Percentiles rank a stretch among this genome's conserved stretches.
Conservation (phyloP, 2,797 vertebrate species). For the Trichosurus vulpecula region DNA sequence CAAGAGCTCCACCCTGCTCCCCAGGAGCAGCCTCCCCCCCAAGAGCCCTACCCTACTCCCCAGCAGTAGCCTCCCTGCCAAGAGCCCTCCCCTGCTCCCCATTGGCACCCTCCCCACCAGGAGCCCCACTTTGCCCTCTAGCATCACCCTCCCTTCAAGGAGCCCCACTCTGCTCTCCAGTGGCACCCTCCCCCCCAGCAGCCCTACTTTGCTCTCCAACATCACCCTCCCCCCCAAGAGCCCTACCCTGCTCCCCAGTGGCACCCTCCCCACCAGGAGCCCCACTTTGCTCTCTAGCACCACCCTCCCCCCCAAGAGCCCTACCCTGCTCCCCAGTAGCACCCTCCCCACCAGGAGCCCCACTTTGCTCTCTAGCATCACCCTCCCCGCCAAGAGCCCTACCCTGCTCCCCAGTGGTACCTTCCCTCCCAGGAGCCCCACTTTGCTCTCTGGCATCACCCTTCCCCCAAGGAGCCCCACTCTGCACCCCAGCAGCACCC, state of each 20-base stretch:
- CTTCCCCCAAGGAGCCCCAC: constrained; percentile 59
- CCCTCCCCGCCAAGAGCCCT: neutral
- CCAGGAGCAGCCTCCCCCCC: neutral
- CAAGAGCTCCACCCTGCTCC: constrained; percentile 61
- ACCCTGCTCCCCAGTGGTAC: neutral
- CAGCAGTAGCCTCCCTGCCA: neutral
- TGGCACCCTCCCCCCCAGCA: constrained; percentile 68
- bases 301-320: too few relatives aligned
- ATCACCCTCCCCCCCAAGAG: neutral
- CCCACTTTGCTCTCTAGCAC: too few relatives aligned
- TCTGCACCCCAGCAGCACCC: neutral
- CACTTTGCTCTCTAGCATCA: neutral
- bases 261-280: constrained; percentile 64
- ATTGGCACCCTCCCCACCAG: neutral
- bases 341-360: neutral
- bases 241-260: neutral
- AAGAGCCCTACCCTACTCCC: neutral
- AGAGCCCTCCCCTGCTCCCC: neutral
- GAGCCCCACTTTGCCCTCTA: neutral
- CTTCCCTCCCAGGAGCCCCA: constrained; percentile 59
- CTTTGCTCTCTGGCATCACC: neutral
- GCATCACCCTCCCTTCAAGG: neutral
- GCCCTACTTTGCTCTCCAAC: neutral
- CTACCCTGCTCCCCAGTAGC: too few relatives aligned
- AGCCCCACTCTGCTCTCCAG: constrained; percentile 73